phyloP scores from a whole-genome alignment of 2,888 invertebrate species.

The Zygogramma bicolorata region DNA sequence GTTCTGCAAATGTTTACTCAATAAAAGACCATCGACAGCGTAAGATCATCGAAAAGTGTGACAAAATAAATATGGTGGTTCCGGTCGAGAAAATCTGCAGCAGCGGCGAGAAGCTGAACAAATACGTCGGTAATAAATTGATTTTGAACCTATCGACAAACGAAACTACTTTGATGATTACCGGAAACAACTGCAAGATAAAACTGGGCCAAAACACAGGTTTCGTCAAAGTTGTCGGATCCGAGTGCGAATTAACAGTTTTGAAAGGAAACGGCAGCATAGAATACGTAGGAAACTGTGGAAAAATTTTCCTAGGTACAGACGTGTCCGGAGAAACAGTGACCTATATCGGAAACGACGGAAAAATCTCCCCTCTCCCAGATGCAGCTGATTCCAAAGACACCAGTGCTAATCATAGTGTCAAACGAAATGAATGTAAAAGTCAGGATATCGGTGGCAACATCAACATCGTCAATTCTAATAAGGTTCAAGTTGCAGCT shows the following conservation, averaged over 20 bases:
- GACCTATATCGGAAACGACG: slow-evolving; percentile 45
- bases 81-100: slow-evolving; percentile 32
- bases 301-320: slow-evolving; percentile 40
- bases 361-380: slow-evolving; percentile 24
- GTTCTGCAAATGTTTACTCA: background rate
- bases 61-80: slow-evolving; percentile 33
- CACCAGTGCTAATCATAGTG: background rate
- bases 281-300: slow-evolving; percentile 48
- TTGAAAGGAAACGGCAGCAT: slow-evolving; percentile 43
- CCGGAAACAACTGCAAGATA: slow-evolving; percentile 49
- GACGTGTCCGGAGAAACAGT: slow-evolving; percentile 39
- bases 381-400: background rate
- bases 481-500: background rate
- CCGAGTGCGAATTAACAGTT: slow-evolving; percentile 41
- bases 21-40: background rate
- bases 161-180: slow-evolving; percentile 30
- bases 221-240: slow-evolving; percentile 42
- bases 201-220: slow-evolving; percentile 40
- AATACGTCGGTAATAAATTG: slow-evolving; percentile 45
- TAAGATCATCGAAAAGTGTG: background rate
- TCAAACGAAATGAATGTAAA: background rate
- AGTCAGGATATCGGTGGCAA: background rate
- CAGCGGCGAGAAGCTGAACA: slow-evolving; percentile 21
- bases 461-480: slow-evolving; percentile 1
- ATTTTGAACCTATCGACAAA: slow-evolving; percentile 38